Evolutionary conservation across 2,113 vertebrate species (phyloP).

Genomic region (Eretmochelys imbricata): DNA sequence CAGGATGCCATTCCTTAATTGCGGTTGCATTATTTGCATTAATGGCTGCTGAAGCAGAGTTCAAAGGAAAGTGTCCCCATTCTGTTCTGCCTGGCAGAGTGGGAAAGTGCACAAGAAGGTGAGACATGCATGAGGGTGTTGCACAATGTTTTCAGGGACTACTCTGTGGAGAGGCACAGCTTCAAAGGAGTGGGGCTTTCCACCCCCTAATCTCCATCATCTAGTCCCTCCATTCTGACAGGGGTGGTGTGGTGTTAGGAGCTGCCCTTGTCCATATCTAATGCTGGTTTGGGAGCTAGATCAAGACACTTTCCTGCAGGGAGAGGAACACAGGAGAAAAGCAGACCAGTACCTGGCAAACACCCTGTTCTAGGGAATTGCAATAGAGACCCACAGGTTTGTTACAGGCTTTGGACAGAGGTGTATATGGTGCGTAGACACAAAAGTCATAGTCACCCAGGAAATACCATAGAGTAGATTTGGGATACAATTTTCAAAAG

Average conservation of each 20-base stretch:
- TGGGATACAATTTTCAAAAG: not conserved
- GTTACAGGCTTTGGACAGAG: not conserved
- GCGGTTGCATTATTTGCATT: not conserved
- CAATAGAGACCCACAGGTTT: not conserved
- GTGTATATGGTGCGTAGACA: not conserved
- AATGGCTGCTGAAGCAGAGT: not conserved
- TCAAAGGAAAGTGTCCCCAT: not conserved
- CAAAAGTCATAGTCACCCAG: not conserved
- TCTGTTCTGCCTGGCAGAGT: not conserved
- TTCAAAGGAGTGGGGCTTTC: not conserved
- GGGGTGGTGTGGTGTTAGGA: no score
- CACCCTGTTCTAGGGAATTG: not conserved
- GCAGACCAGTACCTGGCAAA: not conserved
- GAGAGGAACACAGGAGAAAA: not conserved
- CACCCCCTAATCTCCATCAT: rapidly evolving
- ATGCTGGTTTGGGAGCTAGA: not conserved
- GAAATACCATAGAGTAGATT: not conserved
- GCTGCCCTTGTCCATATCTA: no score
- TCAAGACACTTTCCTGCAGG: not conserved
- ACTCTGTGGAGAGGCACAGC: not conserved
- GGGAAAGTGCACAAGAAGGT: not conserved
- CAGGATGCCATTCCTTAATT: constrained; percentile 6
- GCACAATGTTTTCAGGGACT: not conserved
- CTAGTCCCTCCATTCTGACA: not conserved
- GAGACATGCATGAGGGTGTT: rapidly evolving